These are phyloP conservation scores for Pteropus alecto DNA, from an alignment of 2,113 vertebrate species.

Conservation along the genomic window DNA sequence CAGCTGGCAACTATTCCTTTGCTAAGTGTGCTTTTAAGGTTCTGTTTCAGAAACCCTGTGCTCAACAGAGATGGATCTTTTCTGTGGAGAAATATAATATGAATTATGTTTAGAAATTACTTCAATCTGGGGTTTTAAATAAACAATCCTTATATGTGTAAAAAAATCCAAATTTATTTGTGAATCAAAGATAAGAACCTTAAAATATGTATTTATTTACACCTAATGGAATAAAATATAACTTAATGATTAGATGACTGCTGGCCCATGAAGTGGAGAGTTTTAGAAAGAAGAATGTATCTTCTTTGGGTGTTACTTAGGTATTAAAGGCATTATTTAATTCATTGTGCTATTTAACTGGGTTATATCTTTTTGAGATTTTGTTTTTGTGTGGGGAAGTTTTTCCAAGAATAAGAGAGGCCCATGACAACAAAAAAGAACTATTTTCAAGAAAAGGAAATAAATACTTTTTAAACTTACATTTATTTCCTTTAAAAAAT, in stretches of 20 bases:
- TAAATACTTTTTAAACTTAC: conserved; percentile 8
- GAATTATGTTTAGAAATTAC: conserved; percentile 51
- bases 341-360: conserved; percentile 43
- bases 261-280: not conserved
- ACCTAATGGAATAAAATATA: conserved; percentile 9
- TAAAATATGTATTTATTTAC: not conserved
- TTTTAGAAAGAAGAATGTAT: conserved; percentile 43
- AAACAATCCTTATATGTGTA: not conserved
- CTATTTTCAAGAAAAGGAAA: conserved; percentile 45
- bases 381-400: not conserved
- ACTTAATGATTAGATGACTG: conserved; percentile 8
- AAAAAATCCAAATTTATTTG: conserved; percentile 19
- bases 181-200: conserved; percentile 36
- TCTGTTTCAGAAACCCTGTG: conserved; percentile 42
- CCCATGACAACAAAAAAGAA: not conserved
- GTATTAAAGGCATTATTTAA: conserved; percentile 17
- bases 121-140: conserved; percentile 52
- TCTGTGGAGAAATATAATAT: conserved; percentile 58
- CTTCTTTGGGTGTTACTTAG: not conserved
- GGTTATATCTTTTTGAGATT: conserved; percentile 23
- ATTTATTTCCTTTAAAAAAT: conserved; percentile 37
- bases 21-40: conserved; percentile 72
- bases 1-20: conserved; percentile 66
- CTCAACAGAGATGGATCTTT: conserved; percentile 27
- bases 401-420: conserved; percentile 24